Evolutionary conservation across 2,797 vertebrate genomes (phyloP).

Genomic region (Carapus acus): DNA sequence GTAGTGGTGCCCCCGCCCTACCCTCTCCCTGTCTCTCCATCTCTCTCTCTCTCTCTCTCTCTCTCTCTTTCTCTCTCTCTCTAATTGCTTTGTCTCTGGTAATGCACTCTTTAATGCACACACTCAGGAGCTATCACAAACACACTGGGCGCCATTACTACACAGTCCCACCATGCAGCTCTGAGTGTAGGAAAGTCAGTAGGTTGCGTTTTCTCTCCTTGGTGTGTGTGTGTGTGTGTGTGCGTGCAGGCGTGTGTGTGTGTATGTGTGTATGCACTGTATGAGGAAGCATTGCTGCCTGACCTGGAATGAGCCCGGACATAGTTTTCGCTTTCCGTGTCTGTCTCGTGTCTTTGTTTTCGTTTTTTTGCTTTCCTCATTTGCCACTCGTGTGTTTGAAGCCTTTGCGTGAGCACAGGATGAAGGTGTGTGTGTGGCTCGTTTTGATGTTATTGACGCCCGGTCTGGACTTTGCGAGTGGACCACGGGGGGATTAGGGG

Average conservation of each 20-base stretch:
- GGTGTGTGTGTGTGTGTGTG: slow-evolving; percentile 13
- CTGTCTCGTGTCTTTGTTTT: not conserved
- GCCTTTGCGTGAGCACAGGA: not conserved
- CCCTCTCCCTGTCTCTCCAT: not conserved
- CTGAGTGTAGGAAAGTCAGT: slow-evolving; percentile 21
- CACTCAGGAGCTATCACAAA: slow-evolving; percentile 7
- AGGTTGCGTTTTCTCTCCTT: slow-evolving; percentile 52
- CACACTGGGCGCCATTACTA: slow-evolving; percentile 41
- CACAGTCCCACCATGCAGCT: slow-evolving; percentile 64
- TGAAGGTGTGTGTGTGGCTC: not conserved
- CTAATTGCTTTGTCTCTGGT: slow-evolving; percentile 43
- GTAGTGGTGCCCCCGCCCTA: no score
- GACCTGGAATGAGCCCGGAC: not conserved
- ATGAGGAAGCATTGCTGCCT: no score
- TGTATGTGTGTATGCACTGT: slow-evolving; percentile 9
- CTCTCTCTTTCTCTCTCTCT: slow-evolving; percentile 17
- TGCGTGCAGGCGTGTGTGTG: slow-evolving; percentile 1
- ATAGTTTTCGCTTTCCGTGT: not conserved
- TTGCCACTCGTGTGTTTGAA: not conserved
- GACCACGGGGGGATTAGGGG: slow-evolving; percentile 3
- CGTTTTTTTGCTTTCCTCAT: not conserved
- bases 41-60: not conserved
- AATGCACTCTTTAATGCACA: slow-evolving; percentile 53
- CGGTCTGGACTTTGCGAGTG: no score
- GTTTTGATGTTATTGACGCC: not conserved